Conservation (phyloP, 2,113 vertebrate genomes). For the Steatornis caripensis region DNA sequence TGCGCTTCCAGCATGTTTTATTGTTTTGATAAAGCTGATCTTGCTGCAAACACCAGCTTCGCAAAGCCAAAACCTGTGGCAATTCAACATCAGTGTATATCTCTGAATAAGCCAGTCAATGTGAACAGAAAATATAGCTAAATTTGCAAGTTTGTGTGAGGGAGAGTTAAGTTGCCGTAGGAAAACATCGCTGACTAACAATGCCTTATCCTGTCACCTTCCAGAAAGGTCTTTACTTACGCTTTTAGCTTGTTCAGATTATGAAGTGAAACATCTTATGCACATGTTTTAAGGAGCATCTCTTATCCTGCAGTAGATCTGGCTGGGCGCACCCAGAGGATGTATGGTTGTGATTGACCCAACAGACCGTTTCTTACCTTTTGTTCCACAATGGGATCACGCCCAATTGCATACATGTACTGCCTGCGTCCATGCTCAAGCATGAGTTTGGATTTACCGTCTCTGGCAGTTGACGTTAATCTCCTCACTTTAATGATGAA, state of each 20-base stretch:
- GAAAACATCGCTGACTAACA: not conserved
- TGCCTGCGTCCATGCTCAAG: accelerated
- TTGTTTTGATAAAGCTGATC: not conserved
- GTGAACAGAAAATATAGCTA: not conserved
- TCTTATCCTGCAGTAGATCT: not conserved
- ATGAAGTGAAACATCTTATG: not conserved
- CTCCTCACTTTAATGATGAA: not conserved
- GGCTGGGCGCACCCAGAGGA: not conserved
- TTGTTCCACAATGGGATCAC: not conserved
- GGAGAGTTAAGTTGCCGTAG: not conserved
- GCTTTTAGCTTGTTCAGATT: not conserved
- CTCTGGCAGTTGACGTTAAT: not conserved
- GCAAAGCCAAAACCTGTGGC: not conserved
- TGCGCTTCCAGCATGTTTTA: accelerated
- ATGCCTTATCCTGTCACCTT: not conserved
- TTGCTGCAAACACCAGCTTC: not conserved
- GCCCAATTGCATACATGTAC: accelerated
- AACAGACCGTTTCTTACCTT: not conserved
- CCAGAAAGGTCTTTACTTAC: accelerated
- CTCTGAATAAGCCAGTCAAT: not conserved
- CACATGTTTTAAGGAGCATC: not conserved
- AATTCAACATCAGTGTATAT: not conserved
- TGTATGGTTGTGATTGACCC: not conserved
- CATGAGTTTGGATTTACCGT: not conserved
- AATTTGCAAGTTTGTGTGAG: not conserved